phyloP scores from a whole-genome alignment of 2,888 invertebrate species.

The Ariolimax columbianus region DNA sequence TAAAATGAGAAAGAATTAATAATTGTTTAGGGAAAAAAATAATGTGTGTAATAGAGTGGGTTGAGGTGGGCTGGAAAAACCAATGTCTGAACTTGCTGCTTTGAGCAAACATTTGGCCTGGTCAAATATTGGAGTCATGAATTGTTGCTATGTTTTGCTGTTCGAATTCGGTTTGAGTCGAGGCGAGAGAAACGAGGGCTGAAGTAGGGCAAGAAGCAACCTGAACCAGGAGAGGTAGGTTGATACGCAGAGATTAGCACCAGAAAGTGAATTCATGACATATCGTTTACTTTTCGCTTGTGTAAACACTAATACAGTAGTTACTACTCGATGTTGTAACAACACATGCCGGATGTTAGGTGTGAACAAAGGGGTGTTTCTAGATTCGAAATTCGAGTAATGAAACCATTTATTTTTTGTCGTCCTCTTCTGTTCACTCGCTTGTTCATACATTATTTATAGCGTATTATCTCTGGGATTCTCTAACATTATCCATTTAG shows the following conservation, averaged over 20 bases:
- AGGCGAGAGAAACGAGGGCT: not conserved
- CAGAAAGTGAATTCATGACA: not conserved
- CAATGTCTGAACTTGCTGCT: not conserved
- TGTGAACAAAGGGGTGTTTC: too few species aligned
- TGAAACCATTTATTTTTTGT: too few species aligned
- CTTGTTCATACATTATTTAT: too few species aligned
- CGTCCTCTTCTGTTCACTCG: too few species aligned
- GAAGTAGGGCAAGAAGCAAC: not conserved
- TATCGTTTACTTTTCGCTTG: not conserved
- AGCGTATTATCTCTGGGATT: too few species aligned
- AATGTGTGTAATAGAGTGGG: not conserved
- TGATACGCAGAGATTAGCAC: too few species aligned
- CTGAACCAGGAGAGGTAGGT: not conserved
- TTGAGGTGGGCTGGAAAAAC: not conserved
- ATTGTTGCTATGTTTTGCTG: slow-evolving; percentile 36
- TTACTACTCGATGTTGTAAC: too few species aligned
- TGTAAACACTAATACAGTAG: too few species aligned
- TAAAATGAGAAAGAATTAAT: not conserved
- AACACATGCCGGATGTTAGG: too few species aligned
- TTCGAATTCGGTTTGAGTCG: not conserved
- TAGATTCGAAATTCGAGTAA: too few species aligned
- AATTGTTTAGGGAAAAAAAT: not conserved
- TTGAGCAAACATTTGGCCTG: slow-evolving; percentile 8
- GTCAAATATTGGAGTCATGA: slow-evolving; percentile 17
- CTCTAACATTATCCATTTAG: too few species aligned